Evolutionary conservation across 2,888 invertebrate genomes (phyloP), one percentile per base, ranked within the genome.

Genomic region (Xylocampa areola): DNA sequence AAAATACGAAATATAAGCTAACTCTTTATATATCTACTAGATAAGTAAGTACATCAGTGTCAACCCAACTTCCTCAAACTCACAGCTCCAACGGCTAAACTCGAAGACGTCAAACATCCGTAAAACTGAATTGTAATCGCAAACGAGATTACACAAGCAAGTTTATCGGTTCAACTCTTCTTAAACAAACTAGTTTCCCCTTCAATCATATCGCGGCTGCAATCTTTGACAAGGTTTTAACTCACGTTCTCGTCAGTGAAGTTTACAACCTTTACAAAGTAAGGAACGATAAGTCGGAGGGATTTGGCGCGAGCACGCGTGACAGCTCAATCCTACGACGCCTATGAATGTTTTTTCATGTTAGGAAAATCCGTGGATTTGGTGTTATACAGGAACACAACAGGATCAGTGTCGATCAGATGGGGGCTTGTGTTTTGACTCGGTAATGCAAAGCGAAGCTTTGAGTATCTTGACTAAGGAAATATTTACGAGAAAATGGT

Each of bases 191-290:
- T 61, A 61, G 53, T 30, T 25, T 40, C 11, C n/a, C 17, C 10
- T 14, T 65, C 67, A 45, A 66, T 64, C 53, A 68, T 61, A 68
- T 64, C 64, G n/a, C 16, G 32, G 11, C 17, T 19, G 14, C 41
- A 43, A 68, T 63, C 68, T 53, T 43, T 29, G 37, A 37, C 45
- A 47, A 29, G 45, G 51, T 45, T 61, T 43, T 33, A 67, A 37
- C 50, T 16, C 11, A 6, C 25, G 16, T 17, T 40, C 25, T 30
- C 30, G 32, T 23, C 19, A 30, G 14, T 30, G 17, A 39, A 66
- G 43, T 63, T 63, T 63, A 66, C 60, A 44, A 40, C 25, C 39
- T 44, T 63, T 37, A 44, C 39, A 19, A 35, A 40, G 30, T 45
- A 3, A 1, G 14, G 11, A n/a, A 8, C 33, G 11, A 39, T 66